Conservation (phyloP, 1,140 invertebrate species). For the Bombus ignitus region DNA sequence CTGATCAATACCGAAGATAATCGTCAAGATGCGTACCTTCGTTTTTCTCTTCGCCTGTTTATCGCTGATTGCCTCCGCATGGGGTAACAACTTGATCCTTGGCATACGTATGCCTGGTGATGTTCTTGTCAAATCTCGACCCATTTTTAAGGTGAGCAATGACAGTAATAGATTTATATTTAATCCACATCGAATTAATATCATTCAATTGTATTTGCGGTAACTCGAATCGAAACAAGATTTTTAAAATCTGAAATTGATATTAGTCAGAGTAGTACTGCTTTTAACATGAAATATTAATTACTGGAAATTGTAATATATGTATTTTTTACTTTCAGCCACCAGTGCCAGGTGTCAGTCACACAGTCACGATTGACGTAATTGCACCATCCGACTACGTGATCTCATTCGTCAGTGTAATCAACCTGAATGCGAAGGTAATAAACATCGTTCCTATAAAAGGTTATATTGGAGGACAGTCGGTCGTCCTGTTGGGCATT, state of each 20-base stretch:
- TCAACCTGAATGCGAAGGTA: neutral
- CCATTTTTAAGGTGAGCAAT: conserved; percentile 36
- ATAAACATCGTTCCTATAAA: neutral
- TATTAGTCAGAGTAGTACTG: neutral
- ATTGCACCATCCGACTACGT: neutral
- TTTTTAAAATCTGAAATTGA: neutral
- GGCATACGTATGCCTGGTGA: conserved; percentile 55
- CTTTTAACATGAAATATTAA: neutral
- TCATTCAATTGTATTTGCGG: too few species aligned
- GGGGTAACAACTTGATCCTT: conserved; percentile 43
- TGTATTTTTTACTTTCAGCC: conserved; percentile 42
- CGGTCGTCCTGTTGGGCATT: conserved; percentile 11
- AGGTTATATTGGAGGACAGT: conserved; percentile 25
- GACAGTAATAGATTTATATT: neutral
- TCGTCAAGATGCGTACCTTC: conserved; percentile 31
- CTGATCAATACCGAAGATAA: too few species aligned
- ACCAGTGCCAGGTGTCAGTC: neutral
- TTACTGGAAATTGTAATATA: neutral
- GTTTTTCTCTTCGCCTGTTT: conserved; percentile 55
- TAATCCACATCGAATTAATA: neutral
- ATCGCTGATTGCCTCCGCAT: conserved; percentile 26
- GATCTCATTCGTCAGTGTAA: conserved; percentile 52
- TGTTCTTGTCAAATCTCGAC: conserved; percentile 11
- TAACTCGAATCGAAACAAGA: neutral
- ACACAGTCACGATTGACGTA: conserved; percentile 11